Conservation (phyloP, 64 coral and sea anemone species). For the Dendrophyllia cribrosa region DNA sequence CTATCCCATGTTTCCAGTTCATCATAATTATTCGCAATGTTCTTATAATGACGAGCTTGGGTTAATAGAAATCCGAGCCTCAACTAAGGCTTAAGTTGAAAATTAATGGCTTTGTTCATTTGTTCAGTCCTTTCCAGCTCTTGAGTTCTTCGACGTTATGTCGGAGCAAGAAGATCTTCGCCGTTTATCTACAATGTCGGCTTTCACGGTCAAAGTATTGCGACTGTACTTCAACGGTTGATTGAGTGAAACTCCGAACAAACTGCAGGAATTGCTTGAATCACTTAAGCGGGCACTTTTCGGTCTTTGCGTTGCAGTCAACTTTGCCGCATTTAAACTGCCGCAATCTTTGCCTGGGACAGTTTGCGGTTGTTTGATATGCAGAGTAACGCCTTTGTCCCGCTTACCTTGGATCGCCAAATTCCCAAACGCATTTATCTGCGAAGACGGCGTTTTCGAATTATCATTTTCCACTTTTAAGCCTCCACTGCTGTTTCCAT, state of each 20-base stretch:
- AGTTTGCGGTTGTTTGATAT: background rate
- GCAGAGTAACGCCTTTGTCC: background rate
- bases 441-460: background rate
- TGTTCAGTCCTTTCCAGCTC: background rate
- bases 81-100: too few species aligned
- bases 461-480: background rate
- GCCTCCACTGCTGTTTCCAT: background rate
- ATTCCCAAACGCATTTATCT: background rate
- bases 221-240: constrained; percentile 28
- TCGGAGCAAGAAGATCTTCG: constrained; percentile 28
- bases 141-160: background rate
- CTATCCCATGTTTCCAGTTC: too few species aligned
- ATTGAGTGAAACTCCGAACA: constrained; percentile 23
- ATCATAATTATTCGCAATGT: too few species aligned
- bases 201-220: background rate
- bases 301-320: constrained; percentile 8
- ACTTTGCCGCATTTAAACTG: background rate
- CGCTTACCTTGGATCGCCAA: background rate
- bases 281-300: background rate
- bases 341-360: background rate
- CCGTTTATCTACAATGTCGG: background rate
- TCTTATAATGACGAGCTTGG: too few species aligned
- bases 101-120: too few species aligned
- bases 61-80: too few species aligned
- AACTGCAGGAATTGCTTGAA: background rate